Evolutionary conservation across 2,888 invertebrate species (phyloP), one percentile per base, ranked within the genome.

Genomic region (Drosophila anomalata): DNA sequence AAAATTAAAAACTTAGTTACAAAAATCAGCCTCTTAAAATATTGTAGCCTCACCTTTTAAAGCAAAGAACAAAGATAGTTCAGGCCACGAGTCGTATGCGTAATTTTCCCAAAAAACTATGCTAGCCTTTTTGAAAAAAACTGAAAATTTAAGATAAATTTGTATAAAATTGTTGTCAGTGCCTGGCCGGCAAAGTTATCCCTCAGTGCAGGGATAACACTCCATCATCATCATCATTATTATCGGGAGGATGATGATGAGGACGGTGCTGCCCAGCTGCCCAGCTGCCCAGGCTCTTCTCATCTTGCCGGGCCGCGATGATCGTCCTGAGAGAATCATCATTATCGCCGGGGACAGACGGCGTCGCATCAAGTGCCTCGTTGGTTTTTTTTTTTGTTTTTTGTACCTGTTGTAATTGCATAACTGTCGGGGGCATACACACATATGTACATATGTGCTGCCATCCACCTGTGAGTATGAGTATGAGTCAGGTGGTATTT

Each of bases 321-420:
- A 69, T 67, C 50, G 33, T 69, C 52, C 44, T 44, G 44, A 22
- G 44, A 44, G 44, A 44, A 58, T 58, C 58, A 48, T 44, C 47
- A 20, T 58, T 39, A 24, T 42, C 46, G 5, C 26, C 29, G n/a
- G 56, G n/a, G 14, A 36, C 48, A 29, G 56, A 47, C 12, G 14
- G 50, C 46, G 58, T 70, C 70, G 63, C 73, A 81, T 85, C 77
- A 78, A 80, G 74, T 74, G 82, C 66, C 62, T 76, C 41, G 76
- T 39, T 71, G 53, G 67, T 65, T 72, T 67, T 73, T 29, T 51
- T 60, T 65, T 72, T 67, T 73, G 33, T 51, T 60, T 65, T 72
- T 67, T 73, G 17, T 66, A 68, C 74, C 83, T 79, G 68, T 69
- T 77, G 73, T 83, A 79, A 80, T 78, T 83, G 73, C 72, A 75